Base-by-base conservation (phyloP, 2,797 vertebrate genomes). In the Galaxias olidus region DNA sequence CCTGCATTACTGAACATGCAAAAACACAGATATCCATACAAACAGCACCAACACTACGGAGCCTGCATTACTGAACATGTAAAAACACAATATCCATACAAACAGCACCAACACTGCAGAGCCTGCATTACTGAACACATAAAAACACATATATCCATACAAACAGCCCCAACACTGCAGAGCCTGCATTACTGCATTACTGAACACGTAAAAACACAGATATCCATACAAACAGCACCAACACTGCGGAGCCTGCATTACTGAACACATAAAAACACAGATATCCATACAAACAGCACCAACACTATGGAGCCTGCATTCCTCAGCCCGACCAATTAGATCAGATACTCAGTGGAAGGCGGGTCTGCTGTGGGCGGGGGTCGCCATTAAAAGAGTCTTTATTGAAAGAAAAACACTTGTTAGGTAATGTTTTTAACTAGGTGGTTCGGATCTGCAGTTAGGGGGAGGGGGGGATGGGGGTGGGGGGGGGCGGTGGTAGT, bases 151-250 rank as follows among this genome's bases (percentile, higher is more conserved):
- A n/a, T n/a, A n/a, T n/a, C n/a, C n/a, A n/a, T n/a, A n/a, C n/a
- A n/a, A n/a, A n/a, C n/a, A n/a, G n/a, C n/a, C n/a, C n/a, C n/a
- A n/a, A n/a, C n/a, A n/a, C n/a, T n/a, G n/a, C n/a, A n/a, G n/a
- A n/a, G n/a, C n/a, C n/a, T n/a, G n/a, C n/a, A n/a, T n/a, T n/a
- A n/a, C n/a, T n/a, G n/a, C n/a, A n/a, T n/a, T n/a, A n/a, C n/a
- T n/a, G n/a, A n/a, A n/a, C n/a, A n/a, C n/a, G n/a, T n/a, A 49
- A 65, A 66, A 73, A 47, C 49, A 55, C 52, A 20, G 53, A 59
- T 17, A 72, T 64, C 30, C n/a, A n/a, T n/a, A n/a, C n/a, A n/a
- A n/a, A n/a, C n/a, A n/a, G n/a, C n/a, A n/a, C n/a, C n/a, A n/a
- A n/a, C n/a, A n/a, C n/a, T n/a, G n/a, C n/a, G n/a, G n/a, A n/a